Evolutionary conservation across 2,888 invertebrate species (phyloP).

Genomic region (Podabrus alpinus): DNA sequence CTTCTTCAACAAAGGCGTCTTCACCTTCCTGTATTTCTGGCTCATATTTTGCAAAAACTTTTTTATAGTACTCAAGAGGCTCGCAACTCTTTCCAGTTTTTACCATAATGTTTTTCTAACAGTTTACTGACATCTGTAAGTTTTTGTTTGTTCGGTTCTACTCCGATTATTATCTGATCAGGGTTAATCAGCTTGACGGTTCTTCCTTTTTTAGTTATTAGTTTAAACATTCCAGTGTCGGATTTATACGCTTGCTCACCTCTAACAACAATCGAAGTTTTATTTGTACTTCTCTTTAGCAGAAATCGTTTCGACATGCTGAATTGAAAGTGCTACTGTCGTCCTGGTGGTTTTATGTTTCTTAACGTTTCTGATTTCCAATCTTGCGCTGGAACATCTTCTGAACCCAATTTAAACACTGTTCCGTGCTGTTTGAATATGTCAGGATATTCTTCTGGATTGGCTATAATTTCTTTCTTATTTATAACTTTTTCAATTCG

Average conservation of each 20-base stretch:
- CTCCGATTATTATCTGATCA: neutral
- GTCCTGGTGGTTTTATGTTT: no score
- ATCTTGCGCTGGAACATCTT: no score
- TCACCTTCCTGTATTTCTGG: no score
- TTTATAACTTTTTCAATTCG: no score
- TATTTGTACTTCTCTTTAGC: neutral
- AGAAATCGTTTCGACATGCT: no score
- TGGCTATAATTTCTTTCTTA: no score
- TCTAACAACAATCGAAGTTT: neutral
- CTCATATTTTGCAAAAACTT: neutral
- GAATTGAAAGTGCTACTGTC: no score
- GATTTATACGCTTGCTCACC: neutral
- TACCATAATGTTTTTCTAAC: neutral
- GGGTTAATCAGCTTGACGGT: neutral
- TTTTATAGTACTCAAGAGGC: neutral
- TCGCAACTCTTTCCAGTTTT: neutral
- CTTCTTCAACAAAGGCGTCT: no score
- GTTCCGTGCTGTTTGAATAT: no score
- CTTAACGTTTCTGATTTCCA: no score
- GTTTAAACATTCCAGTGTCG: neutral
- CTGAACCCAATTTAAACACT: no score
- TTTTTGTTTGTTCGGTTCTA: neutral
- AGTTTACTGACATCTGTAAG: neutral
- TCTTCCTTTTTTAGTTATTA: neutral
- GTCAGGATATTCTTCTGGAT: no score